These are phyloP conservation scores for Abscondita cerata DNA, from an alignment of 2,888 invertebrate species.

Conservation along the genomic window DNA sequence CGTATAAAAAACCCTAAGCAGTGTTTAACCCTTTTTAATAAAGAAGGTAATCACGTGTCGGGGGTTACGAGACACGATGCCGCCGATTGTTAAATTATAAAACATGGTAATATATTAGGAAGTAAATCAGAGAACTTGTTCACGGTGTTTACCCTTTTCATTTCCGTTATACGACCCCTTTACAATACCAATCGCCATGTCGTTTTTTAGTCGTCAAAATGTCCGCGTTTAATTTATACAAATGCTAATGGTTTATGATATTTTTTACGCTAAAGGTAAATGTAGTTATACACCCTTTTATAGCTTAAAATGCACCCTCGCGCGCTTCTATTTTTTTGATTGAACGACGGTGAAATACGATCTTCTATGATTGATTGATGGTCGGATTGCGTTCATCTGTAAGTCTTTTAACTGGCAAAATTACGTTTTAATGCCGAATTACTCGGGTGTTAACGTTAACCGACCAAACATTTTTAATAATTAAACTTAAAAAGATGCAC, in stretches of 20 bases:
- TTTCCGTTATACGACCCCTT: no score
- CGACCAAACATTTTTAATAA: not conserved
- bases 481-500: not conserved
- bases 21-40: conserved; percentile 58
- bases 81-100: conserved; percentile 54
- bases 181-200: no score
- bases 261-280: not conserved
- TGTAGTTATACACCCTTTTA: conserved; percentile 40
- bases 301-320: conserved; percentile 41
- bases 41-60: conserved; percentile 53
- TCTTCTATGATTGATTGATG: conserved; percentile 41
- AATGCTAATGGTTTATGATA: no score
- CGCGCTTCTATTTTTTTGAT: conserved; percentile 39
- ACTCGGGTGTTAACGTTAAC: conserved; percentile 35
- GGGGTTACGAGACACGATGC: conserved; percentile 52
- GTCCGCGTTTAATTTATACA: conserved; percentile 28
- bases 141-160: conserved; percentile 24
- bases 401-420: conserved; percentile 36
- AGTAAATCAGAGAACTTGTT: conserved; percentile 22
- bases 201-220: conserved; percentile 17
- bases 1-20: conserved; percentile 52
- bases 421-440: conserved; percentile 35
- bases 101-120: conserved; percentile 44
- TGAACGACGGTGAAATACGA: conserved; percentile 40
- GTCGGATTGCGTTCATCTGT: conserved; percentile 31